Evolutionary conservation across 2,888 invertebrate species (phyloP), one percentile per base, ranked within the genome.

Genomic region (Pherbina coryleti): DNA sequence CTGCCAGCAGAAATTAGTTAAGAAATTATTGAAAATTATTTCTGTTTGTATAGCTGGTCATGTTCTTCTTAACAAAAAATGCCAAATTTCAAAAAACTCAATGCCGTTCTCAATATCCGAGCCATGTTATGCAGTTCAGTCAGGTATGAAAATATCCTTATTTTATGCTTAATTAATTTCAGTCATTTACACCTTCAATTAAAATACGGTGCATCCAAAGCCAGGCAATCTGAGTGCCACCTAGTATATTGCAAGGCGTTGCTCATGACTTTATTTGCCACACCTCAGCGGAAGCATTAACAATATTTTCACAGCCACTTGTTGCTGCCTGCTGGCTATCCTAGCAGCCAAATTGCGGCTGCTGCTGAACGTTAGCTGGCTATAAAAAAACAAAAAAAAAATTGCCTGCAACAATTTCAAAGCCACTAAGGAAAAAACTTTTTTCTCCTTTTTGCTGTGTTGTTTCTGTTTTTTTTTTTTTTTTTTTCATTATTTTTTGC

Each of bases 241-340:
- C 51, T 22, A 22, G 49, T 22, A 69, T 17, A 19, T 28, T 62
- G 55, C 66, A 17, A 67, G 75, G 75, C 75, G 75, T 66, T 67
- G 66, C 67, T 75, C 67, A 67, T 67, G 75, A 55, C 75, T 75
- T 55, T 67, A 75, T 66, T 75, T 67, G 67, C 75, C 75, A 75
- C 75, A 75, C 75, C 75, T 66, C 67, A 37, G 75, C 75, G 67
- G 75, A 75, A 66, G 75, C 67, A 66, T 67, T 66, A 55, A 22
- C 53, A 7, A 55, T 34, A n/a, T 37, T 66, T 62, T 49, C 62
- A 62, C 62, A 62, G 73, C 60, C 60, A 74, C 73, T 62, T 74
- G 53, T 22, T 71, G 55, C 8, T 28, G 73, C 25, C 53, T 19
- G 72, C 25, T 22, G 55, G 55, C 55, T n/a, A 25, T 8, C 37